A percentile compares a stretch with the other conserved stretches of the same genome.
phyloP scores from a whole-genome alignment of 2,113 vertebrate genomes.

The Promerops cafer region DNA sequence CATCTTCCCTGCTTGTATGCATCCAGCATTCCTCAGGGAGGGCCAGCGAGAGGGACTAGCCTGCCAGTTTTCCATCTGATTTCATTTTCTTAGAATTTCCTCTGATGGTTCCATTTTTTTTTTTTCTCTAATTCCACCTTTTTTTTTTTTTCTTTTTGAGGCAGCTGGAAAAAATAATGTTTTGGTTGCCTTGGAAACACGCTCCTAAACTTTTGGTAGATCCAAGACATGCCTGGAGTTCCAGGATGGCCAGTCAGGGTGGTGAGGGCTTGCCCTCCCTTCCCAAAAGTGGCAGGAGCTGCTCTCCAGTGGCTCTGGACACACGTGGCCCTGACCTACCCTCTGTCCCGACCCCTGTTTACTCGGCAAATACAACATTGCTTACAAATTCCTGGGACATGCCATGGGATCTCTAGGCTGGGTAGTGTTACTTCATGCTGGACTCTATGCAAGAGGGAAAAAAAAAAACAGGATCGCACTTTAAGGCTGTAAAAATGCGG shows the following conservation, averaged over 20 bases:
- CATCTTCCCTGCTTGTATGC: not conserved
- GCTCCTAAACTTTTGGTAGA: not conserved
- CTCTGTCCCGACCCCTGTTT: not conserved
- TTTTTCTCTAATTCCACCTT: not conserved
- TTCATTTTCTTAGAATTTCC: constrained; percentile 76
- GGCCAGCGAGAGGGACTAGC: not conserved
- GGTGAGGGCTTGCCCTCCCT: not conserved
- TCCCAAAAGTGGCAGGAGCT: not conserved
- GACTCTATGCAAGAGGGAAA: not conserved
- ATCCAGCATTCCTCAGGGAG: not conserved
- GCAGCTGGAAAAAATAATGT: constrained; percentile 61
- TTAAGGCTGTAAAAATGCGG: constrained; percentile 53
- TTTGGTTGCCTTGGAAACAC: constrained; percentile 21
- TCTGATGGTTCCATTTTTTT: constrained; percentile 15
- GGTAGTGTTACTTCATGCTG: constrained; percentile 6
- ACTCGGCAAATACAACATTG: not conserved
- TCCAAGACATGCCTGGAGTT: constrained; percentile 5
- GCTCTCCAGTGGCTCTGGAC: not conserved
- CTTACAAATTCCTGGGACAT: not conserved
- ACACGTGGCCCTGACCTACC: not conserved
- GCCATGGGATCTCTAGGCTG: not conserved
- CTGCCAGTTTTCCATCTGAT: constrained; percentile 44
- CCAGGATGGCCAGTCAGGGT: not conserved
- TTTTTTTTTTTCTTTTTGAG: not conserved
- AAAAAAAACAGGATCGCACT: not conserved